Conservation (phyloP, 37 sponge, comb jelly and placozoan genomes). For the Halisarca cf. caerulea region DNA sequence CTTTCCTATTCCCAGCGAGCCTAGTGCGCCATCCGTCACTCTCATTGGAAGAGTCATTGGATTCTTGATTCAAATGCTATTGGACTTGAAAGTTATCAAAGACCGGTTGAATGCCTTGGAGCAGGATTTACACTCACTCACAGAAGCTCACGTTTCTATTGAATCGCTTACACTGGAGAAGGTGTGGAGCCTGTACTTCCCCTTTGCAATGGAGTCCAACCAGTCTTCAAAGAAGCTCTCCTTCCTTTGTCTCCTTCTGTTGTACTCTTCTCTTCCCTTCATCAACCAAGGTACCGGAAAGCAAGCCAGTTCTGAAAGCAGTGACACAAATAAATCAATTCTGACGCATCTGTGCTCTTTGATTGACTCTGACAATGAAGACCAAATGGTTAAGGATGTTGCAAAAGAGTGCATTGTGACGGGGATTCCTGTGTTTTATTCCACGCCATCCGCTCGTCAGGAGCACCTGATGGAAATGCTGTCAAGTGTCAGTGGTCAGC, state of each 20-base stretch:
- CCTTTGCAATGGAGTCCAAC: slow-evolving; percentile 48
- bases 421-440: slow-evolving; percentile 87
- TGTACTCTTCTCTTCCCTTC: slow-evolving; percentile 50
- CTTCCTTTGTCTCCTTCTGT: slow-evolving; percentile 48
- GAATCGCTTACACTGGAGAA: slow-evolving; percentile 72
- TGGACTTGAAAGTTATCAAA: slow-evolving; percentile 40
- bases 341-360: slow-evolving; percentile 69
- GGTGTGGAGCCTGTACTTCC: slow-evolving; percentile 77
- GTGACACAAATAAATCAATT: slow-evolving; percentile 6
- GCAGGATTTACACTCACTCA: slow-evolving; percentile 37
- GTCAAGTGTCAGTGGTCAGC: slow-evolving; percentile 39
- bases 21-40: neutral
- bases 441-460: slow-evolving; percentile 60
- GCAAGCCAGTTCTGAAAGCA: neutral
- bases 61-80: slow-evolving; percentile 47
- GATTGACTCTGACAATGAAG: slow-evolving; percentile 43
- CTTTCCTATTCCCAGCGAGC: neutral
- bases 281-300: slow-evolving; percentile 17
- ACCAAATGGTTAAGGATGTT: slow-evolving; percentile 22
- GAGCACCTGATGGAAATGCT: slow-evolving; percentile 76
- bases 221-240: neutral
- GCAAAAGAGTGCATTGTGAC: slow-evolving; percentile 68
- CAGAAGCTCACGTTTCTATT: slow-evolving; percentile 60
- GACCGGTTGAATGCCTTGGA: neutral
- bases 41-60: slow-evolving; percentile 34